phyloP scores from a whole-genome alignment of 2,797 vertebrate species.

The Smutsia temminckii region DNA sequence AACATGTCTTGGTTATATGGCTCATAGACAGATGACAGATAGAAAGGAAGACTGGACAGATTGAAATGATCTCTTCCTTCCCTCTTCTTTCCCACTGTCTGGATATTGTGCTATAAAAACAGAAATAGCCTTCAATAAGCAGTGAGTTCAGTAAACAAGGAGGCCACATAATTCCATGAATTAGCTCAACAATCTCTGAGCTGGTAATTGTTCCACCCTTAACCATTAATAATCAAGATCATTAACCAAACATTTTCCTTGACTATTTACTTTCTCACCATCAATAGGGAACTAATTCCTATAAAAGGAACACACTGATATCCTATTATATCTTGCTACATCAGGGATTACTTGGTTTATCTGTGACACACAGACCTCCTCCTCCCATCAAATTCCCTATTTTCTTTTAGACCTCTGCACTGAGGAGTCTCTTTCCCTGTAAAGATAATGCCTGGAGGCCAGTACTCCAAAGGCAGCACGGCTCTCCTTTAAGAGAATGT shows the following conservation, averaged over 20 bases:
- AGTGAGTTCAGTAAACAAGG: slow-evolving; percentile 24
- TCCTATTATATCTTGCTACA: neutral
- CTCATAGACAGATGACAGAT: neutral
- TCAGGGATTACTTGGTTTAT: neutral
- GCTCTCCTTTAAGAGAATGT: neutral
- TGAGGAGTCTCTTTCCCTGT: slow-evolving; percentile 14
- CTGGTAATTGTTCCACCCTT: slow-evolving; percentile 20
- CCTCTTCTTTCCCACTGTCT: neutral
- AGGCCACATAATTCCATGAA: slow-evolving; percentile 33
- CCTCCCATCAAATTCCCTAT: neutral
- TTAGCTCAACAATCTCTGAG: neutral
- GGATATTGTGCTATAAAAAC: neutral
- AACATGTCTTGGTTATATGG: neutral
- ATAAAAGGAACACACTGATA: neutral
- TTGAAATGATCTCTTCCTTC: slow-evolving; percentile 29
- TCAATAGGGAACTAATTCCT: slow-evolving; percentile 1
- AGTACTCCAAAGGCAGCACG: neutral
- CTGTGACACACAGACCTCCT: neutral
- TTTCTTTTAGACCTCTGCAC: neutral
- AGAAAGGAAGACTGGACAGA: neutral
- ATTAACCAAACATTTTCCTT: slow-evolving; percentile 22
- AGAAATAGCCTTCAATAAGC: slow-evolving; percentile 16
- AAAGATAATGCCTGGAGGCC: neutral
- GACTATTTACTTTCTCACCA: neutral
- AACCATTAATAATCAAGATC: neutral